Evolutionary conservation across 1,140 invertebrate genomes (phyloP), one percentile per base, ranked within the genome.

Genomic region (Anadara kagoshimensis): DNA sequence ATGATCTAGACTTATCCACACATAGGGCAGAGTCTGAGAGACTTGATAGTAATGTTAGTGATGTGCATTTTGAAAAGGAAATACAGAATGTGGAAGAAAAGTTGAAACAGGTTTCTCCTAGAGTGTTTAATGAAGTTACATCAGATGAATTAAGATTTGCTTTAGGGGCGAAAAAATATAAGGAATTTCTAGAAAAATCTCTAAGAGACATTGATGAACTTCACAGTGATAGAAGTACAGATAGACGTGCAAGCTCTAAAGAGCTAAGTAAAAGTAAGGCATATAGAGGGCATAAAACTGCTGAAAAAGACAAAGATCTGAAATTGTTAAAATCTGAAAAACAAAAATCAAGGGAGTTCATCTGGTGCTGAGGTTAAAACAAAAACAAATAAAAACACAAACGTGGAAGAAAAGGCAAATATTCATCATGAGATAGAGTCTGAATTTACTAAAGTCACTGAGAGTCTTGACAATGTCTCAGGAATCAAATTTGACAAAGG

Each of bases 101-200:
- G 36, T 8, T 58, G 59, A 53, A 56, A 69, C 24, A 18, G 29
- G 5, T 36, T 36, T 66, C 72, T n/a, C 68, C 75, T n/a, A 70
- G 67, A 26, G 59, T 73, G 11, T 58, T 81, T 16, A 47, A 73
- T 65, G 76, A 70, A 45, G 64, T 54, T 53, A 68, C 47, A 18
- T 56, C 62, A 20, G 72, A 75, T 43, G 79, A 80, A 5, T 74
- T 84, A 5, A 75, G 64, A 76, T 66, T 59, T 61, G 62, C 73
- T 22, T 63, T 84, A 36, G 81, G 83, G 10, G 83, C 78, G 43
- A 45, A 72, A 45, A 82, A 79, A 43, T 83, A 81, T 51, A 59
- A 79, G 49, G 79, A 79, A 71, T 78, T 83, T 61, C 47, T 83
- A 20, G 54, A 72, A 44, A 84, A 84, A 66, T 78, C 78, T 20